Conservation (phyloP, 2,797 vertebrate genomes). For the Heliangelus exortis region DNA sequence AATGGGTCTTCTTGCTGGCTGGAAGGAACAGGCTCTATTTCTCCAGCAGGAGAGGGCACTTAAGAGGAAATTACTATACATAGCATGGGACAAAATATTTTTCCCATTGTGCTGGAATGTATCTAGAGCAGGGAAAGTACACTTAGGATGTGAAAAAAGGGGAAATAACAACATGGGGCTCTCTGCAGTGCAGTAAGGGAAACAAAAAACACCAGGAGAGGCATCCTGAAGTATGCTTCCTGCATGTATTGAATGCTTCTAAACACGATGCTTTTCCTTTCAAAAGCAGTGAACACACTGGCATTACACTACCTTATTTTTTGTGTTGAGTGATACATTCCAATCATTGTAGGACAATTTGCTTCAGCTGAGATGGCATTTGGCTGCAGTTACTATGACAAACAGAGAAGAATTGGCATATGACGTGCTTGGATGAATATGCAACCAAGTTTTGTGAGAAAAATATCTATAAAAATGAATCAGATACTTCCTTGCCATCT, state of each 20-base stretch:
- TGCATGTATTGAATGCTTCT: constrained; percentile 74
- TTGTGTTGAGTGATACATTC: constrained; percentile 65
- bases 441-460: not conserved
- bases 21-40: not conserved
- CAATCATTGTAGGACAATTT: constrained; percentile 58
- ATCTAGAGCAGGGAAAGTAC: constrained; percentile 70
- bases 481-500: not conserved
- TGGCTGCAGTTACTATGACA: constrained; percentile 53
- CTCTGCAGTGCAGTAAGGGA: constrained; percentile 70
- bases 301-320: constrained; percentile 49
- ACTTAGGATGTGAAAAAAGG: constrained; percentile 53
- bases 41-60: not conserved
- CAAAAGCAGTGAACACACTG: constrained; percentile 63
- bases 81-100: constrained; percentile 32
- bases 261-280: constrained; percentile 73
- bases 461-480: constrained; percentile 17
- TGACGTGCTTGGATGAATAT: not conserved
- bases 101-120: constrained; percentile 62
- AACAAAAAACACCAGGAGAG: constrained; percentile 68
- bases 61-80: constrained; percentile 54
- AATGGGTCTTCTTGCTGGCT: not conserved
- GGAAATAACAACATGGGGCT: constrained; percentile 73
- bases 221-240: constrained; percentile 70
- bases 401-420: constrained; percentile 17
- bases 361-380: constrained; percentile 47